Evolutionary conservation across 2,113 vertebrate species (phyloP), one percentile per base, ranked within the genome.

Genomic region (Ceyx melanurus): DNA sequence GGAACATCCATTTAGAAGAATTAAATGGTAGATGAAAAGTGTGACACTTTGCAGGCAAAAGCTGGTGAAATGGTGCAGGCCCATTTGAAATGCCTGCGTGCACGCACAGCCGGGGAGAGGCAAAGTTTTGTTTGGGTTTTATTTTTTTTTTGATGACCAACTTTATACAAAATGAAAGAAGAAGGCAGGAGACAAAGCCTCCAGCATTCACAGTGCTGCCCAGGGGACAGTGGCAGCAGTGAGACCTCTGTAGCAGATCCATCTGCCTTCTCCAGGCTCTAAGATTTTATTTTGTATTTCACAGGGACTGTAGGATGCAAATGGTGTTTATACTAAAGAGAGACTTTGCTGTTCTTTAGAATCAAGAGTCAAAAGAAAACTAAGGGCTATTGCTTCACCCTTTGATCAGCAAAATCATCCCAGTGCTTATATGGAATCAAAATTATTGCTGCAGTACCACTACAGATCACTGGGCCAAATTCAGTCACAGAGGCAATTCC

Each of bases 1-100:
- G 78, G 90, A 96, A 88, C 82, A 93, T 91, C 92, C 95, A 94
- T 97, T 96, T 97, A 93, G 94, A 93, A 91, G 95, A 93, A 97
- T 93, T 96, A 95, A 98, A 94, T 56, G 89, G 82, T 88, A 91
- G 79, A 93, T 79, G 94, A 94, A 95, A 95, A 92, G 65, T 5
- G 15, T 85, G 70, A 88, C 72, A 62, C 72, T 86, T 93, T 72
- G 86, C 54, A 48, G 85, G 79, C 79, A 84, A 66, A 89, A 90
- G 73, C 91, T 74, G 50, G 43, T 68, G 91, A 74, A 95, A 68
- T 53, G 40, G 43, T n/a, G 75, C 54, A 35, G 89, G 28, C 61
- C 11, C 29, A n/a, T 75, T 58, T 50, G 45, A 84, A 77, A 57
- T 64, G 76, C 17, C 61, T 84, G 62, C 15, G 3, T 5, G 25